Evolutionary conservation across 1,140 invertebrate species (phyloP).

Genomic region (Leptopilina clavipes): DNA sequence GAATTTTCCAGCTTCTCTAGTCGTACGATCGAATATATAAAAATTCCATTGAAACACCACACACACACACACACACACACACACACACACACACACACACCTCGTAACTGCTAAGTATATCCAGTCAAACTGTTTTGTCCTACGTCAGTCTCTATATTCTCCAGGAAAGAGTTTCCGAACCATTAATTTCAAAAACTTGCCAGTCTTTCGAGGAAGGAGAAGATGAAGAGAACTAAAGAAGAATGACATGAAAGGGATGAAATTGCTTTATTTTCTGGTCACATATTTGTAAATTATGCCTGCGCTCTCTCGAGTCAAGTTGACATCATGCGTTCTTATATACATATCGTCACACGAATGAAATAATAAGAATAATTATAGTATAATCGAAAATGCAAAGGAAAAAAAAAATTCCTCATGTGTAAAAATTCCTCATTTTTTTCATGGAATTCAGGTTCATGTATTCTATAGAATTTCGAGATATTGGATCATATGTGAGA

Average conservation of each 20-base stretch:
- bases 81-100: too few relatives aligned
- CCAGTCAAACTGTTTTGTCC: slow-evolving; percentile 12
- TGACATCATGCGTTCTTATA: too few relatives aligned
- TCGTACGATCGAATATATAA: neutral
- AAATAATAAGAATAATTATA: too few relatives aligned
- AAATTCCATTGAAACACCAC: slow-evolving; percentile 24
- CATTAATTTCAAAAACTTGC: slow-evolving; percentile 23
- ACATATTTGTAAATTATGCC: slow-evolving; percentile 71
- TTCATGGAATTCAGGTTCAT: too few relatives aligned
- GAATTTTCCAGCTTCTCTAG: neutral
- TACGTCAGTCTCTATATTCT: neutral
- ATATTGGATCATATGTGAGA: too few relatives aligned
- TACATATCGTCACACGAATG: too few relatives aligned
- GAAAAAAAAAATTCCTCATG: too few relatives aligned
- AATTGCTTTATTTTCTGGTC: slow-evolving; percentile 67
- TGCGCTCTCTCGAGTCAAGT: slow-evolving; percentile 12
- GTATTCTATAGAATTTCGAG: too few relatives aligned
- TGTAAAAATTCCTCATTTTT: too few relatives aligned
- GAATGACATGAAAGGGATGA: slow-evolving; percentile 33
- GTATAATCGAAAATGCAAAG: too few relatives aligned
- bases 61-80: too few relatives aligned
- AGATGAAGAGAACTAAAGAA: slow-evolving; percentile 17
- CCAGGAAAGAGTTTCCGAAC: slow-evolving; percentile 25
- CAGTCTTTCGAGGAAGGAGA: neutral
- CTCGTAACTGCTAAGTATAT: slow-evolving; percentile 14